These are phyloP conservation scores for Gnatocerus cornutus DNA, from an alignment of 2,888 invertebrate species.

Conservation along the genomic window DNA sequence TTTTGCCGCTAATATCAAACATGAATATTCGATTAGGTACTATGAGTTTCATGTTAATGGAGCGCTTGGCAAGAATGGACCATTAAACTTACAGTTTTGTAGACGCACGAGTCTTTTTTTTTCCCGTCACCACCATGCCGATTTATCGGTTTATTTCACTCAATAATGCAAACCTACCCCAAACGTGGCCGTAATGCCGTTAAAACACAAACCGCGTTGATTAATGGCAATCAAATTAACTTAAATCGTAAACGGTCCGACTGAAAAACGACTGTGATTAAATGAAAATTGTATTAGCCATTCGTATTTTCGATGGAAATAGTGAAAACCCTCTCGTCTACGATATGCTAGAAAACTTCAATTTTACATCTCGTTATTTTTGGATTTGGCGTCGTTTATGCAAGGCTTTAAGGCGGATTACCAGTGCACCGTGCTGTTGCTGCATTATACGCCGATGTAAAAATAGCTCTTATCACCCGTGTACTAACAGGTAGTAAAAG, in stretches of 20 bases:
- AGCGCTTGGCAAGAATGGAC: background rate
- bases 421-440: constrained; percentile 6
- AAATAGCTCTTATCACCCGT: constrained; percentile 4
- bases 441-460: background rate
- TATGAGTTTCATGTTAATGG: constrained; percentile 47
- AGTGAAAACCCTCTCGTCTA: constrained; percentile 19
- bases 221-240: constrained; percentile 31
- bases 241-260: constrained; percentile 18
- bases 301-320: constrained; percentile 9
- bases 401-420: constrained; percentile 22
- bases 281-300: constrained; percentile 8
- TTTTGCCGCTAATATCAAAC: constrained; percentile 60
- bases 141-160: constrained; percentile 31
- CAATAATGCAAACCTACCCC: constrained; percentile 22
- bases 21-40: constrained; percentile 60
- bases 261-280: constrained; percentile 26
- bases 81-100: constrained; percentile 11
- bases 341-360: constrained; percentile 30
- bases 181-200: constrained; percentile 10
- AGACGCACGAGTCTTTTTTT: no score
- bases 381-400: constrained; percentile 40
- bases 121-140: background rate
- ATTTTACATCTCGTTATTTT: constrained; percentile 46
- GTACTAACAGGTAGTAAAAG: background rate
- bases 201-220: constrained; percentile 28